These are phyloP conservation scores for Trachymyrmex septentrionalis DNA, from an alignment of 1,140 invertebrate species.

Conservation along the genomic window DNA sequence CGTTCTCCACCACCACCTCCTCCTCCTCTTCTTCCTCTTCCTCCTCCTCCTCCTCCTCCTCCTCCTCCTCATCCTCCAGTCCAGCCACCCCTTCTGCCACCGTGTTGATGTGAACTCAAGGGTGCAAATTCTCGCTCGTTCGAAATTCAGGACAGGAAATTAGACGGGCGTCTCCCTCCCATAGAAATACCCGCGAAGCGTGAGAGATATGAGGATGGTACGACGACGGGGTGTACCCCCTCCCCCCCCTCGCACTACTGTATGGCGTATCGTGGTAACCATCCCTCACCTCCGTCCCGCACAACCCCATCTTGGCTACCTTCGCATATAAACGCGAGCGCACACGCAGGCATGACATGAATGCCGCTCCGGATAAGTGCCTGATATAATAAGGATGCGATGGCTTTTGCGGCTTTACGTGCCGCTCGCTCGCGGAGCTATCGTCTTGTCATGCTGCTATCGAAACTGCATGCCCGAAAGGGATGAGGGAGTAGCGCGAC, in stretches of 20 bases:
- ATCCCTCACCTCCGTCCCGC: conserved; percentile 62
- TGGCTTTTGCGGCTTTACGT: conserved; percentile 61
- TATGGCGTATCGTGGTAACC: conserved; percentile 72
- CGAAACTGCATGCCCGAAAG: conserved; percentile 45
- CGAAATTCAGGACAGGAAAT: conserved; percentile 87
- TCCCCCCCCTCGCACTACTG: neutral
- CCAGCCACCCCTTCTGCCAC: conserved; percentile 59
- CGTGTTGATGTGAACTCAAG: conserved; percentile 83
- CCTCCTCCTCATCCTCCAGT: neutral
- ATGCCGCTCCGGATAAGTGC: conserved; percentile 68
- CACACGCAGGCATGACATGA: conserved; percentile 69
- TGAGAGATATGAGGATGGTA: conserved; percentile 83
- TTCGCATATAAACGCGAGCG: conserved; percentile 52
- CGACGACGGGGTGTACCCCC: conserved; percentile 34
- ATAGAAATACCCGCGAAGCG: conserved; percentile 86
- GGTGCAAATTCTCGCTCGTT: conserved; percentile 85
- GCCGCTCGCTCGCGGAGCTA: conserved; percentile 48
- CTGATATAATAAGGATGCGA: conserved; percentile 67
- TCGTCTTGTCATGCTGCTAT: conserved; percentile 52
- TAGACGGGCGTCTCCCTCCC: conserved; percentile 84
- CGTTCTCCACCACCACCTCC: neutral
- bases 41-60: too few relatives aligned
- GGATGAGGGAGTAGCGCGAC: conserved; percentile 7
- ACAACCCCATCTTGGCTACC: conserved; percentile 47
- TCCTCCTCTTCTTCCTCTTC: neutral